Base-by-base conservation (phyloP, 2,797 vertebrate genomes). In the Scarus forsteni region DNA sequence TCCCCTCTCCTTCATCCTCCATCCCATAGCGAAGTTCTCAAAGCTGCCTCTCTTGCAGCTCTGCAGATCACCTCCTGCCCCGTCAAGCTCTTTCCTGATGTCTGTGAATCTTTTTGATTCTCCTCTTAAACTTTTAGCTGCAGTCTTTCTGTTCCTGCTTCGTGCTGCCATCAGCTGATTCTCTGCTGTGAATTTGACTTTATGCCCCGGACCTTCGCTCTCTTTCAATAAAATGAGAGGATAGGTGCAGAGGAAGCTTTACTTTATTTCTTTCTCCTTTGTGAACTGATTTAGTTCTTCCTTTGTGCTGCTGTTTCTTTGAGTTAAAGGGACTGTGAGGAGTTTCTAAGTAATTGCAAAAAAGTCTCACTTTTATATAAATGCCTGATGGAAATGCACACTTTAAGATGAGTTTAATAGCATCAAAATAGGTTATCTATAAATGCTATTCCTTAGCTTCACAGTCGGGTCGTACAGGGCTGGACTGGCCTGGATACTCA, bases 191-290 rank as follows among this genome's bases (percentile, higher is more conserved):
- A 63, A 72, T 74, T 54, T 54, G 45, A 54, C 60, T 44, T 54
- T 46, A 66, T 40, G 43, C 38, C 38, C 6, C 5, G 43, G 48
- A 36, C 27, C 48, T 36, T 48, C 52, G 39, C 54, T 1, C 40
- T 59, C 68, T 35, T 56, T 74, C 50, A 79, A 0, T 64, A 52
- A 70, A 70, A 39, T 7, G 34, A 16, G 44, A 70, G 59, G 5
- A 39, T 43, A 64, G 48, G 49, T 44, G 60, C 79, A 77, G 62
- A 39, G 14, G 46, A 39, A 58, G 64, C 12, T 42, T 10, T 11
- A 50, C 57, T 66, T 59, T 38, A 64, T 46, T 44, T 42, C 63
- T 36, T 34, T 14, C 48, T 60, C 10, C 15, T 48, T 35, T 8
- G 13, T 19, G 56, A 75, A 62, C 62, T 27, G 46, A 61, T 71